Conservation (phyloP, 2,888 invertebrate genomes). For the Subacronicta megacephala region DNA sequence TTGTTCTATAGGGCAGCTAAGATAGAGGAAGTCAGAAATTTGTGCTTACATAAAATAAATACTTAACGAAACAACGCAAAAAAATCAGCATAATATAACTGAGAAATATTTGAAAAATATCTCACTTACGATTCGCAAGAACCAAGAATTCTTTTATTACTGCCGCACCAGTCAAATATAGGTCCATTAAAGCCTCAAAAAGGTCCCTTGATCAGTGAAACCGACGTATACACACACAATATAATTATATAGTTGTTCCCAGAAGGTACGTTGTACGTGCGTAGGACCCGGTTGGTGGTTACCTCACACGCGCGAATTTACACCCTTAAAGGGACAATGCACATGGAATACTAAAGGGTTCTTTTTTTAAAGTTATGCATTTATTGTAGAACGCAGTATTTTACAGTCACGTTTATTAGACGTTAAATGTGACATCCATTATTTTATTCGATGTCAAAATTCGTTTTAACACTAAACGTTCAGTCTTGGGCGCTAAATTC, state of each 20-base stretch:
- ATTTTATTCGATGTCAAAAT: too few relatives aligned
- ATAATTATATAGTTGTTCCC: conserved; percentile 51
- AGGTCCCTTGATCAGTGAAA: conserved; percentile 28
- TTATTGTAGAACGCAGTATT: conserved; percentile 17
- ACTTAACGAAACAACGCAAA: too few relatives aligned
- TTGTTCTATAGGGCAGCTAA: too few relatives aligned
- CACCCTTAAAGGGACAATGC: conserved; percentile 22
- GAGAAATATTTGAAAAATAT: too few relatives aligned
- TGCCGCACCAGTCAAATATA: conserved; percentile 15
- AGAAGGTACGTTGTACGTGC: conserved; percentile 62
- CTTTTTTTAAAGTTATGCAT: conserved; percentile 26
- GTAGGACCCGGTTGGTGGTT: conserved; percentile 27
- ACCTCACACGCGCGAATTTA: conserved; percentile 48
- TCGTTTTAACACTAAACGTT: too few relatives aligned
- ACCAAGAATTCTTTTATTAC: conserved; percentile 12
- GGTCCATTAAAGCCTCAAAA: conserved; percentile 10
- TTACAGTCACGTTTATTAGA: neutral
- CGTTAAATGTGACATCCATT: too few relatives aligned
- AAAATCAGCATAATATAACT: too few relatives aligned
- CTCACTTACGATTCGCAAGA: conserved; percentile 6
- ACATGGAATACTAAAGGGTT: conserved; percentile 38
- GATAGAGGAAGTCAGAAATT: too few relatives aligned
- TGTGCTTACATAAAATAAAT: too few relatives aligned
- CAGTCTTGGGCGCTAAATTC: too few relatives aligned
- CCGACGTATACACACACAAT: conserved; percentile 46